Percentiles rank a stretch among this genome's conserved stretches.
Conservation (phyloP, 2,113 vertebrate species). For the Labeo rohita region DNA sequence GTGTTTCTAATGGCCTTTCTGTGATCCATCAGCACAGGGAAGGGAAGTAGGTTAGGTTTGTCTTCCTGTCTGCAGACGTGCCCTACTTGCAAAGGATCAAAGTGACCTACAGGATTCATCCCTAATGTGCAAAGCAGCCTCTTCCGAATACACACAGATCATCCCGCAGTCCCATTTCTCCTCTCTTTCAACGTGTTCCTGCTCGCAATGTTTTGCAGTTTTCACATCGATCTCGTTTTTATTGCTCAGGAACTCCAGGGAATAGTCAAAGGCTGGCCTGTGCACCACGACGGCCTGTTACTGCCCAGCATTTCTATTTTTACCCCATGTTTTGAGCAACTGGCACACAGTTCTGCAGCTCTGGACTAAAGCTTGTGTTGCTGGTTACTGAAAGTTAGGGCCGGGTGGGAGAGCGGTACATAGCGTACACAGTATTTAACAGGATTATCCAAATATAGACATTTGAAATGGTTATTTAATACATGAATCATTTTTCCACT, state of each 20-base stretch:
- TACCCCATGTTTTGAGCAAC: conserved; percentile 15
- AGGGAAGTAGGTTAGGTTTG: conserved; percentile 5
- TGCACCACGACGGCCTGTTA: neutral
- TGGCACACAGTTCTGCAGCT: conserved; percentile 19
- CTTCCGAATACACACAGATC: conserved; percentile 1
- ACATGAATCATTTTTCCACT: neutral
- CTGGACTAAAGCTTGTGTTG: neutral
- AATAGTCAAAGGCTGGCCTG: conserved; percentile 15
- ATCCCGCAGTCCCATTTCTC: neutral
- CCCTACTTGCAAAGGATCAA: conserved; percentile 36
- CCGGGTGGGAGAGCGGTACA: neutral
- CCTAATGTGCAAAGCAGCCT: neutral
- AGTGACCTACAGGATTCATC: conserved; percentile 18
- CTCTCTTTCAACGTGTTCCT: neutral
- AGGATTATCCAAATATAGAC: neutral
- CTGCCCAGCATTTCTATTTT: conserved; percentile 47
- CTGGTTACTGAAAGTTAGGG: neutral
- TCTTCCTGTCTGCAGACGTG: conserved; percentile 15
- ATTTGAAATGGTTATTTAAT: neutral
- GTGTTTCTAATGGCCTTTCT: neutral
- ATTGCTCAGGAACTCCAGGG: conserved; percentile 16
- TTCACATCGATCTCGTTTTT: conserved; percentile 25
- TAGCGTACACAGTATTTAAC: neutral
- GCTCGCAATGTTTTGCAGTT: neutral
- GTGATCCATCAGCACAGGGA: neutral